Evolutionary conservation across 2,797 vertebrate genomes (phyloP).

Genomic region (Phataginus tetradactyla): DNA sequence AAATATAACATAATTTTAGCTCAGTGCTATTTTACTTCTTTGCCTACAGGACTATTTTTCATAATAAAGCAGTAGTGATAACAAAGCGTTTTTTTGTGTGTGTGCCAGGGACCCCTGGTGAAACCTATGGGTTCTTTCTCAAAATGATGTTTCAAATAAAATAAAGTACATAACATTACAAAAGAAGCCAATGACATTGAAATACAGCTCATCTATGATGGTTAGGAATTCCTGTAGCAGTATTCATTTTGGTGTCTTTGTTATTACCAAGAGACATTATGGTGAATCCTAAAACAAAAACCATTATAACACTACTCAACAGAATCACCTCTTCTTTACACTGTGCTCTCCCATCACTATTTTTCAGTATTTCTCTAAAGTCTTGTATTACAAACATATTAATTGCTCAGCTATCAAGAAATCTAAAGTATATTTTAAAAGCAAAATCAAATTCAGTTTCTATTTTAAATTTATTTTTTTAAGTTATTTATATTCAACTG

Average conservation of each 20-base stretch:
- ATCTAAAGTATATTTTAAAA: constrained; percentile 25
- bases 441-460: constrained; percentile 32
- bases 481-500: constrained; percentile 8
- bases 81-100: background rate
- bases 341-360: background rate
- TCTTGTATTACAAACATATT: constrained; percentile 17
- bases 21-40: background rate
- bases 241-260: constrained; percentile 1
- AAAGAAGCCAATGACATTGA: background rate
- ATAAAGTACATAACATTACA: background rate
- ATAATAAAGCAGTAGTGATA: background rate
- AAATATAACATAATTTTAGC: background rate
- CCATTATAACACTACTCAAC: background rate
- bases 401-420: constrained; percentile 14
- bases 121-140: background rate
- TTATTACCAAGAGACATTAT: background rate
- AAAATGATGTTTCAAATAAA: constrained; percentile 3
- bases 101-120: background rate
- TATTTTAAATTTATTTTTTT: background rate
- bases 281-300: constrained; percentile 1
- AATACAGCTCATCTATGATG: background rate
- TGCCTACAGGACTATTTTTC: background rate
- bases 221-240: background rate
- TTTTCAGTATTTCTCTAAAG: constrained; percentile 44
- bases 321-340: background rate